Evolutionary conservation across 2,113 vertebrate species (phyloP).

Genomic region (Stigmatopora nigra): DNA sequence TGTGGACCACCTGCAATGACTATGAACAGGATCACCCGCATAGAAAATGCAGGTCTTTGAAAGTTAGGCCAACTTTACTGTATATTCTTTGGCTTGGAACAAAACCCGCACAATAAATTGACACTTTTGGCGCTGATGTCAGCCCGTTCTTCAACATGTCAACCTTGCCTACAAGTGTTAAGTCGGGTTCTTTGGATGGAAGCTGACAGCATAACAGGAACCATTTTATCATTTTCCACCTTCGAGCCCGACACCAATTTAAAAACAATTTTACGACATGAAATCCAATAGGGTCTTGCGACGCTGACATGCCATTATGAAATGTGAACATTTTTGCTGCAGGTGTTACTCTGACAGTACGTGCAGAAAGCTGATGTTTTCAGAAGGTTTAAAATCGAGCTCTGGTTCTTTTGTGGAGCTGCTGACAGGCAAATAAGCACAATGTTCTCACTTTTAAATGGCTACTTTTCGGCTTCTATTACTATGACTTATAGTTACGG

Average conservation of each 20-base stretch:
- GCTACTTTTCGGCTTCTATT: not conserved
- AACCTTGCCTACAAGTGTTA: not conserved
- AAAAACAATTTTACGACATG: conserved; percentile 3
- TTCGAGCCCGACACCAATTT: not conserved
- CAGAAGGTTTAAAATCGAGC: not conserved
- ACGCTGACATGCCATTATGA: not conserved
- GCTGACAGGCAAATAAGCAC: not conserved
- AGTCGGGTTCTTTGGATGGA: not conserved
- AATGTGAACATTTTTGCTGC: not conserved
- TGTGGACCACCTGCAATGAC: not conserved
- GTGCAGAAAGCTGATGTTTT: not conserved
- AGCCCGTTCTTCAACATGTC: conserved; percentile 2
- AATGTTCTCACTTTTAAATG: not conserved
- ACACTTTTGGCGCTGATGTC: not conserved
- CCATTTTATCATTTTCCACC: conserved; percentile 1
- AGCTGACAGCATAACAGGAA: conserved; percentile 2
- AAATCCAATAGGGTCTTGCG: not conserved
- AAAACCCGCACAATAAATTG: not conserved
- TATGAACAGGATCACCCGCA: not conserved
- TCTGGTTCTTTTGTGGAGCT: not conserved
- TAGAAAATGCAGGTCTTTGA: not conserved
- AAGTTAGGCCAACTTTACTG: not conserved
- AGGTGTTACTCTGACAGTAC: not conserved
- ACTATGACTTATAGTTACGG: not conserved
- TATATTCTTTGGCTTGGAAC: not conserved